Evolutionary conservation across 2,113 vertebrate genomes (phyloP).

Genomic region (Pachypanchax playfairii): DNA sequence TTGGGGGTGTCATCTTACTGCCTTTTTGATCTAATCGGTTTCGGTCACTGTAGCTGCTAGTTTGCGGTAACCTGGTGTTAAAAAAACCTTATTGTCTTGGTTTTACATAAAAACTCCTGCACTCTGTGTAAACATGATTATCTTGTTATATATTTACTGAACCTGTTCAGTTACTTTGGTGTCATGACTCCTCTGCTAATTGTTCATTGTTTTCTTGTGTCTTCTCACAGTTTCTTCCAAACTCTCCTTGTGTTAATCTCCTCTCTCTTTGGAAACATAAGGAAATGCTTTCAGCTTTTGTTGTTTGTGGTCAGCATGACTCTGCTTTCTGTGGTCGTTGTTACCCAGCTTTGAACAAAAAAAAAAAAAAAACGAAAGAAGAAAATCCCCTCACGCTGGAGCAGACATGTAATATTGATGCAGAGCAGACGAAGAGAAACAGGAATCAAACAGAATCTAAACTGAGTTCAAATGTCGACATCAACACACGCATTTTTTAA

Average conservation of each 20-base stretch:
- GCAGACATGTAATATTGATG: slow-evolving; percentile 78
- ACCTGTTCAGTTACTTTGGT: slow-evolving; percentile 34
- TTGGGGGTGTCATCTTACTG: slow-evolving; percentile 69
- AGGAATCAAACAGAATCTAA: slow-evolving; percentile 74
- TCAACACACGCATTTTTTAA: slow-evolving; percentile 77
- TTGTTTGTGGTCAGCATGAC: slow-evolving; percentile 63
- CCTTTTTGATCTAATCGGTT: slow-evolving; percentile 70
- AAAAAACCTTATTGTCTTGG: slow-evolving; percentile 56
- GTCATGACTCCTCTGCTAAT: slow-evolving; percentile 6
- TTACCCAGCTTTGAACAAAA: slow-evolving; percentile 41
- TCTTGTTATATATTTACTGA: slow-evolving; percentile 9
- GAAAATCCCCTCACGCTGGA: slow-evolving; percentile 54
- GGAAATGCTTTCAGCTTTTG: slow-evolving; percentile 61
- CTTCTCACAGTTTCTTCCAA: not conserved
- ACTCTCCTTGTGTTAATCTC: slow-evolving; percentile 28
- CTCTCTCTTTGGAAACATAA: slow-evolving; percentile 41
- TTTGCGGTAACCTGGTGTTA: slow-evolving; percentile 46
- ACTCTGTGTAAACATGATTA: slow-evolving; percentile 18
- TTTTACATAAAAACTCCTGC: slow-evolving; percentile 23
- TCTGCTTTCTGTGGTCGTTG: slow-evolving; percentile 56
- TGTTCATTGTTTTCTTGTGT: slow-evolving; percentile 16
- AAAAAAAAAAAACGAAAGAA: slow-evolving; percentile 40
- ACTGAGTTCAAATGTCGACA: slow-evolving; percentile 74
- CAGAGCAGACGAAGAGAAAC: slow-evolving; percentile 64
- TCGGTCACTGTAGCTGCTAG: slow-evolving; percentile 55